A percentile compares a stretch with the other conserved stretches of the same genome.
Conservation (phyloP, 1,140 invertebrate species). For the Arion vulgaris region DNA sequence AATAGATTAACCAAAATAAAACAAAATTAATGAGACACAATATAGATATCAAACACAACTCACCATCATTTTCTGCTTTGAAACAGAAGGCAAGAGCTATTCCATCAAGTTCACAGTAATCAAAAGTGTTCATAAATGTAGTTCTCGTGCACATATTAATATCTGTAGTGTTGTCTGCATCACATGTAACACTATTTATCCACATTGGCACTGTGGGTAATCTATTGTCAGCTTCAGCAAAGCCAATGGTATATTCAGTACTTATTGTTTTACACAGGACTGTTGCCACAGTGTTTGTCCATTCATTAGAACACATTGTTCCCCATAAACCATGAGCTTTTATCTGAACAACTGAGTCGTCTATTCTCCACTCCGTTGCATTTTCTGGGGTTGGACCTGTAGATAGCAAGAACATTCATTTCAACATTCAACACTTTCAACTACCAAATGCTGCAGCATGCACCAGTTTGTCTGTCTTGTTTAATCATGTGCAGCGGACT, state of each 20-base stretch:
- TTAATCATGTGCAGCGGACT: too few species aligned
- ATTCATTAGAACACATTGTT: background rate
- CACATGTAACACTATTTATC: background rate
- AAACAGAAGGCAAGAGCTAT: background rate
- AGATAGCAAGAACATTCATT: background rate
- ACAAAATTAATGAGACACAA: too few species aligned
- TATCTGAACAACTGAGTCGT: background rate
- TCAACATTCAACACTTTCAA: too few species aligned
- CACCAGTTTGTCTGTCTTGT: too few species aligned
- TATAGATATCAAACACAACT: background rate
- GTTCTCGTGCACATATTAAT: background rate
- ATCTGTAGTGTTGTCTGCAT: background rate
- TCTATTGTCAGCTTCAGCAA: background rate
- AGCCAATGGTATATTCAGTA: conserved; percentile 1
- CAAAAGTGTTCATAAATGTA: background rate
- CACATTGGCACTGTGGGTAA: background rate
- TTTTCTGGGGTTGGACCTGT: conserved; percentile 1
- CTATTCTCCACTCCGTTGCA: conserved; percentile 2
- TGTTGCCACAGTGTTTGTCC: background rate
- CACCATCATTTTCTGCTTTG: conserved; percentile 1
- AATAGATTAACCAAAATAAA: too few species aligned
- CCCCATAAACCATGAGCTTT: background rate
- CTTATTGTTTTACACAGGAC: background rate
- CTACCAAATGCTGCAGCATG: too few species aligned
- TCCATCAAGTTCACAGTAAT: background rate